These are phyloP conservation scores for Rattus rattus DNA, from an alignment of 2,113 vertebrate species.

Conservation along the genomic window DNA sequence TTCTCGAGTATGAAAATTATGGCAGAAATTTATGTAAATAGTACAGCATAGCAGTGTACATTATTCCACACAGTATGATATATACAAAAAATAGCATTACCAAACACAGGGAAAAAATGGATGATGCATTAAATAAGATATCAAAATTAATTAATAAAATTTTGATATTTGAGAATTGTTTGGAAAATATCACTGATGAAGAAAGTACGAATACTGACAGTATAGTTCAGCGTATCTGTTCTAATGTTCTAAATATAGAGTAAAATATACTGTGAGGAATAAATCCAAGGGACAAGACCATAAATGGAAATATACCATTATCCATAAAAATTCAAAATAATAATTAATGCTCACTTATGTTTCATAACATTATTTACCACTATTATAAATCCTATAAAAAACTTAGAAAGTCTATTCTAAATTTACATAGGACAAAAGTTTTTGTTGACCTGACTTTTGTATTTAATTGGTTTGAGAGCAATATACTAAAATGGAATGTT, in stretches of 20 bases:
- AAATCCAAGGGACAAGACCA: neutral
- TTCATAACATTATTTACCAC: neutral
- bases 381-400: neutral
- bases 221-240: neutral
- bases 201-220: neutral
- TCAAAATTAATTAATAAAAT: conserved; percentile 6
- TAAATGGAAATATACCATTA: neutral
- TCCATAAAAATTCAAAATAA: neutral
- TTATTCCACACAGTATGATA: neutral
- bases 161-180: neutral
- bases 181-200: neutral
- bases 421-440: conserved; percentile 2
- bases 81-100: neutral
- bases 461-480: conserved; percentile 17
- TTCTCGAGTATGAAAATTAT: neutral
- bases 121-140: neutral
- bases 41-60: neutral
- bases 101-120: neutral
- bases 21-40: neutral
- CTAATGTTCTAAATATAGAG: neutral
- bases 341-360: neutral
- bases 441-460: neutral
- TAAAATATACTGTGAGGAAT: neutral
- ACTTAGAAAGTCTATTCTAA: neutral
- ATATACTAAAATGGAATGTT: neutral